A percentile compares a stretch with the other conserved stretches of the same genome.
These are phyloP conservation scores for Barnardius zonarius DNA, from an alignment of 2,113 vertebrate genomes.

Conservation along the genomic window DNA sequence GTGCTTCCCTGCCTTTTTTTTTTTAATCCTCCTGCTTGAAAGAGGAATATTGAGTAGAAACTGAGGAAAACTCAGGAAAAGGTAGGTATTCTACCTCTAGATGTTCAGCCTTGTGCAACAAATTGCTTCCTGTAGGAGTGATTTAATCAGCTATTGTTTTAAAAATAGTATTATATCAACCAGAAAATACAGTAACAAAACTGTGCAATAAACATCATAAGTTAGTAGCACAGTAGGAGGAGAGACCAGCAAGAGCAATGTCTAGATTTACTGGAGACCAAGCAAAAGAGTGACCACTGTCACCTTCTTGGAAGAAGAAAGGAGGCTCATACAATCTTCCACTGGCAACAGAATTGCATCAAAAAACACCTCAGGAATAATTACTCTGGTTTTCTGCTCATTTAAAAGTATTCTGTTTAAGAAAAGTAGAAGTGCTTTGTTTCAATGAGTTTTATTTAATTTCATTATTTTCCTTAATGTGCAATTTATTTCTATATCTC, in stretches of 20 bases:
- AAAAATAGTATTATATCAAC: neutral
- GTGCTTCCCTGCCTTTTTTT: neutral
- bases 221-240: neutral
- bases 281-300: neutral
- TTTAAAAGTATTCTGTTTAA: neutral
- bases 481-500: neutral
- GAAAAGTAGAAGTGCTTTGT: neutral
- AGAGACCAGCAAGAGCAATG: neutral
- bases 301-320: neutral
- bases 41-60: neutral
- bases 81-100: neutral
- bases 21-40: rapidly evolving
- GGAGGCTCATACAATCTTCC: neutral
- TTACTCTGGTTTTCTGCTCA: neutral
- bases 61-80: neutral
- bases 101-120: neutral
- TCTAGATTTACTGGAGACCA: neutral
- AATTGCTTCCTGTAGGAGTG: neutral
- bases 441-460: neutral
- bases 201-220: neutral
- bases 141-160: neutral
- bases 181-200: neutral
- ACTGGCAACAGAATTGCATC: neutral
- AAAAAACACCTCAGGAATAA: neutral
- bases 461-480: neutral